Evolutionary conservation across 2,113 vertebrate genomes (phyloP).

Genomic region (Callaeas wilsoni): DNA sequence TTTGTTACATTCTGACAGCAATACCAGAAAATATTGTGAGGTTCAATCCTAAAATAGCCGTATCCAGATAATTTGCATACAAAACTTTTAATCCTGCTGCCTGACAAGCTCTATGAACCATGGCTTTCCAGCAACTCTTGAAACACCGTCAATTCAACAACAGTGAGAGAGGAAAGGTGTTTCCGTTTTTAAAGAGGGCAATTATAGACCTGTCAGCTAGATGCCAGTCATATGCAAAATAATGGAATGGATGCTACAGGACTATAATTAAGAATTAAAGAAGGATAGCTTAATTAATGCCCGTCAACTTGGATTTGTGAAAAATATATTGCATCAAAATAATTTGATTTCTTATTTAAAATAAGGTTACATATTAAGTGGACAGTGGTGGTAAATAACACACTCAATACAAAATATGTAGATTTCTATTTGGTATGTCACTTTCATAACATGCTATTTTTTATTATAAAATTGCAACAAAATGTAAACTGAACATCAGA

Average conservation of each 20-base stretch:
- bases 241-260: not conserved
- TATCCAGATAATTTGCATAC: not conserved
- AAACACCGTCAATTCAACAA: not conserved
- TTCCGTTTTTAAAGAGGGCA: not conserved
- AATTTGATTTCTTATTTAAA: not conserved
- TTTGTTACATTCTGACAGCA: not conserved
- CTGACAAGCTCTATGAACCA: not conserved
- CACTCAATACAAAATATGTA: not conserved
- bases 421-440: not conserved
- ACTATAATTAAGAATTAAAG: conserved; percentile 19
- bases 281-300: not conserved
- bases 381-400: not conserved
- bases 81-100: not conserved
- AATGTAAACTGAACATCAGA: not conserved
- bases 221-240: conserved; percentile 7
- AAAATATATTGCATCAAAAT: not conserved
- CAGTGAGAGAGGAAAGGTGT: not conserved
- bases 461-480: not conserved
- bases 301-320: not conserved
- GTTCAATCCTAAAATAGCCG: not conserved
- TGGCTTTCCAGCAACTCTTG: not conserved
- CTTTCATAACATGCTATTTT: not conserved
- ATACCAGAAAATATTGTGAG: not conserved
- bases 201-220: conserved; percentile 16
- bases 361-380: not conserved